phyloP scores from a whole-genome alignment of 2,797 vertebrate genomes.

The Alectoris magna region DNA sequence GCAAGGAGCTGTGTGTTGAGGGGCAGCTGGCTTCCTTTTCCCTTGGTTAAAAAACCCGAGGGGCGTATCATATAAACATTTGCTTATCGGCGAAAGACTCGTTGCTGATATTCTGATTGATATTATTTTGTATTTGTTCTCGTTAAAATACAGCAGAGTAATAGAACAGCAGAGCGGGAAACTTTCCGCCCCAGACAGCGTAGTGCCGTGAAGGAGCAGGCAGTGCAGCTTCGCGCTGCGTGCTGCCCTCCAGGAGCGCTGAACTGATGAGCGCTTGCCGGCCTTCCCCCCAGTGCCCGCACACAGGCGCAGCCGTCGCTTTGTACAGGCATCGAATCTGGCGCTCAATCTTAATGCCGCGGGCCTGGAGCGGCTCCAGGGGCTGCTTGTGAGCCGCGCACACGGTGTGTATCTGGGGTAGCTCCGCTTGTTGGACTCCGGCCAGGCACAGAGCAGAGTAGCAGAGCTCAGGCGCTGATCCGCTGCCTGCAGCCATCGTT shows the following conservation, averaged over 20 bases:
- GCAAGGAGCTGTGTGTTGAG: no score
- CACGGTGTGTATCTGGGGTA: constrained; percentile 60
- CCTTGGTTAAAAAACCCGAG: not conserved
- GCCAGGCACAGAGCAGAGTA: constrained; percentile 60
- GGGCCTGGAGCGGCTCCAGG: constrained; percentile 55
- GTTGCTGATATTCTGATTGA: not conserved
- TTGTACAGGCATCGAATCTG: constrained; percentile 34
- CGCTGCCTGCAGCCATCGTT: not conserved
- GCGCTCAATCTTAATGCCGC: not conserved
- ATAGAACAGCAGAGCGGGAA: not conserved
- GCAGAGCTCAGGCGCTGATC: constrained; percentile 10
- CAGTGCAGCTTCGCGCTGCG: not conserved
- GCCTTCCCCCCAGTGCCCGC: no score
- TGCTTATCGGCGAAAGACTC: not conserved
- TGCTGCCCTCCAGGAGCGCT: constrained; percentile 1
- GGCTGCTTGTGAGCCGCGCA: constrained; percentile 49
- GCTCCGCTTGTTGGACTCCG: constrained; percentile 55
- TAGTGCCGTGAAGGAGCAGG: not conserved
- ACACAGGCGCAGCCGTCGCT: not conserved
- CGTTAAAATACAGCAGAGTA: not conserved
- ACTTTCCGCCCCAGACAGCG: not conserved
- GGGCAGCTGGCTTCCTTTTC: not conserved
- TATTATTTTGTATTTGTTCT: not conserved
- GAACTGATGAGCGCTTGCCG: not conserved
- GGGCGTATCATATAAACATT: not conserved